Evolutionary conservation across 1,140 invertebrate genomes (phyloP), one percentile per base, ranked within the genome.

Genomic region (Pemphigus obesinymphae): DNA sequence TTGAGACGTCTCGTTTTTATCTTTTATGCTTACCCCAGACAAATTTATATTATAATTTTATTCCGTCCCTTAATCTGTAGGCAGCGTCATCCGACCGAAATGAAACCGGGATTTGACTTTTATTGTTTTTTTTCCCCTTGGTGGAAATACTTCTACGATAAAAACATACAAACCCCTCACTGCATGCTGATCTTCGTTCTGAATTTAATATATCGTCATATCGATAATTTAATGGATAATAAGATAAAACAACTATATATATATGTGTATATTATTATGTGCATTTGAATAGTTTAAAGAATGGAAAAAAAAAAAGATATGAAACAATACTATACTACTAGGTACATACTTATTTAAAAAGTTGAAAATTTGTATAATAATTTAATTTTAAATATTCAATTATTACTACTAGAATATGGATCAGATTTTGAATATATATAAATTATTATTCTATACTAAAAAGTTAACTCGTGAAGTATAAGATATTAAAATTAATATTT

Each of bases 11-110:
- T 80, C 76, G 31, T 55, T 80, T 80, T 61, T 63, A 58, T 80
- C 37, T 61, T 61, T 58, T 80, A 63, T 80, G 55, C 55, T 61
- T 80, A 63, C 37, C 76, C n/a, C 76, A 80, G 76, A 80, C 76
- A 80, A 80, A 80, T 80, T 63, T 80, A 61, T 80, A 80, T 80
- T 80, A 80, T 80, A 80, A 80, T 80, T 80, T 80, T 80, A 80
- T 80, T 80, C 76, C 55, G 55, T 80, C 37, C 53, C 37, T 80
- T 80, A 80, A 80, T 80, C 76, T 80, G 76, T 80, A 61, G 53
- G 55, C 76, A 20, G 76, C 76, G 76, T 29, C 53, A 80, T 80
- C 76, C 76, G 37, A 80, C 76, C 76, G 53, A 80, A 63, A 80
- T 80, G 76, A 80, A 61, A 80, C 76, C 53, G 55, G 76, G 76